Conservation (phyloP, 1,140 invertebrate species). For the Drosophila equinoxialis region DNA sequence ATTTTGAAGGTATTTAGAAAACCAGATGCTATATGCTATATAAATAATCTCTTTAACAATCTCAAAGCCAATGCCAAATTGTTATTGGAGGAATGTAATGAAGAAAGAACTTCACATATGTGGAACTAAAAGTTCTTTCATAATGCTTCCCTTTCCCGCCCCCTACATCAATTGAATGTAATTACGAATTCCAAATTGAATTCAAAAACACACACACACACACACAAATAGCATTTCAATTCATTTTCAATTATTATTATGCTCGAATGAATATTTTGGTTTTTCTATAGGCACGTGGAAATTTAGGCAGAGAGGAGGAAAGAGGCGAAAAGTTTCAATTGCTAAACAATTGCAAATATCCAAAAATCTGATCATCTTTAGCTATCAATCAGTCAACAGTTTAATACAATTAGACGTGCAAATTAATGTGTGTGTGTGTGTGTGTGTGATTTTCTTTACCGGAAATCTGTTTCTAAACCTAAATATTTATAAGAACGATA, state of each 20-base stretch:
- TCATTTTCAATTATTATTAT: slow-evolving; percentile 17
- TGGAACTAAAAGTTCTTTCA: slow-evolving; percentile 20
- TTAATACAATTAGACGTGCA: slow-evolving; percentile 40
- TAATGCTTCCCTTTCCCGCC: slow-evolving; percentile 5
- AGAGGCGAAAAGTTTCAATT: slow-evolving; percentile 17
- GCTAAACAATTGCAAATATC: slow-evolving; percentile 28
- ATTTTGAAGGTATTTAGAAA: slow-evolving; percentile 32
- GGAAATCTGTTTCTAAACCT: slow-evolving; percentile 13
- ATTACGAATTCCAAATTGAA: slow-evolving; percentile 52
- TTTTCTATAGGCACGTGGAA: slow-evolving; percentile 32
- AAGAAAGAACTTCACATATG: not conserved
- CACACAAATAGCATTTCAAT: not conserved
- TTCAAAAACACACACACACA: slow-evolving; percentile 16
- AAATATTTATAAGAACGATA: slow-evolving; percentile 13
- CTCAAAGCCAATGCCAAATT: slow-evolving; percentile 45
- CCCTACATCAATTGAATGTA: slow-evolving; percentile 31
- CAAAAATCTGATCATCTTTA: slow-evolving; percentile 29
- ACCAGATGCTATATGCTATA: slow-evolving; percentile 10
- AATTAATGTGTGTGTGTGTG: slow-evolving; percentile 25
- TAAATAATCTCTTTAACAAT: slow-evolving; percentile 17
- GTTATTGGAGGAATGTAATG: slow-evolving; percentile 10
- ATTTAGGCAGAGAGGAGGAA: not conserved
- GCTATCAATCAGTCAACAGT: slow-evolving; percentile 61
- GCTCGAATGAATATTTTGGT: slow-evolving; percentile 36
- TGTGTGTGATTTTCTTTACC: not conserved